Base-by-base conservation (phyloP, 37 sponge, comb jelly and placozoan species). In the Aphrocallistes beatrix region DNA sequence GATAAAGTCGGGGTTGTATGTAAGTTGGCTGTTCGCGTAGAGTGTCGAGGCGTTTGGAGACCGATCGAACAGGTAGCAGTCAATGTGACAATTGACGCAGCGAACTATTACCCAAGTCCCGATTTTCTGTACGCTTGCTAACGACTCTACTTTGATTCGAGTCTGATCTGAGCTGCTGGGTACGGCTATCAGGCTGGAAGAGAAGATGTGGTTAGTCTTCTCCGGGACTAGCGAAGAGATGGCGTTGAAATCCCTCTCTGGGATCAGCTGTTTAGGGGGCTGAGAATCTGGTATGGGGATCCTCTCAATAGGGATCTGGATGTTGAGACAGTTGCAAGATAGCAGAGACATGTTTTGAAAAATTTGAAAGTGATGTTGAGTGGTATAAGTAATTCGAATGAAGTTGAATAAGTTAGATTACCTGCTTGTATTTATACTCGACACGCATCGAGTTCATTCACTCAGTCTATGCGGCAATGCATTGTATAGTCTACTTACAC, bases 161-260 rank as follows among this genome's bases (percentile, higher is more conserved):
- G 75, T 60, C n/a, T 60, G 10, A 30, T 21, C 34, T 6, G 75
- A 30, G 21, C 21, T 60, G 32, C 10, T 30, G n/a, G 10, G 1
- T 13, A 60, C 1, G 25, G 10, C 28, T 3, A 60, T 60, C 1
- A 60, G 75, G 10, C n/a, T 60, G 10, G 75, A 60, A 25, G 75
- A 60, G 21, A 60, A 60, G 75, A 60, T 60, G n/a, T 60, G 75
- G 34, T 60, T 60, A 25, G 10, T 30, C 75, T 60, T 60, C 3
- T 60, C 75, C 32, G 75, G n/a, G 8, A 60, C 75, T 3, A 60
- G 75, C 17, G 75, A 60, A 60, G 10, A 28, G n/a, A 60, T 19
- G 32, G 75, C n/a, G 75, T 60, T 60, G 75, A 25, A 60, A 13
- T 60, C 75, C n/a, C 75, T 60, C 75, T 60, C 75, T 25, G 75